Base-by-base conservation (phyloP, 2,113 vertebrate genomes). In the Platysternon megacephalum region DNA sequence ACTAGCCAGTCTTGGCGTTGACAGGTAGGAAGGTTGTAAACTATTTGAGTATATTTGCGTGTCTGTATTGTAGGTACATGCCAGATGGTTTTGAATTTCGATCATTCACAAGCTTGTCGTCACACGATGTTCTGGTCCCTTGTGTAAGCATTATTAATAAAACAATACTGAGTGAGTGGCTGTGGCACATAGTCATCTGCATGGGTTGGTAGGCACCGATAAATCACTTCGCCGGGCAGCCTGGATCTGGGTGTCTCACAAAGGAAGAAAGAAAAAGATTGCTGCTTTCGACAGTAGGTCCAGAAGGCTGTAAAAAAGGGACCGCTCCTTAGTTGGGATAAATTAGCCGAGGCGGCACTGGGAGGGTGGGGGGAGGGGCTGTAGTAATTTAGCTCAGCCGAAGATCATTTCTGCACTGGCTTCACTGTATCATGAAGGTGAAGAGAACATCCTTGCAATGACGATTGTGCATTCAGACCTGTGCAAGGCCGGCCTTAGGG, bases 81-180 rank as follows among this genome's bases (percentile, higher is more conserved):
- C 9, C 61, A 90, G 56, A 89, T 44, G 9, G 72, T 53, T 79
- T 39, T 61, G 42, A 87, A 6, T 85, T 90, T 49, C 11, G 55
- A 72, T 58, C 72, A 51, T 80, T 28, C 44, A 19, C 16, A 35
- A 28, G 39, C n/a, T 48, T 49, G 68, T 80, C 35, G 53, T 48
- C 42, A 29, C 49, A 85, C 65, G 82, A 96, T 93, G 46, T 88
- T 74, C 52, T 94, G 74, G 85, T 84, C 29, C 29, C 8, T 81
- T 92, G 48, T 93, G 79, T 52, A 87, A 65, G 52, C 49, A 58
- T 29, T 76, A 65, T 85, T 84, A 98, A 97, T 97, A 96, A 98
- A 98, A 24, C 46, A 74, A n/a, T n/a, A n/a, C n/a, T n/a, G 61
- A 91, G 6, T 86, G 55, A 92, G 82, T 52, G 2, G 88, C 88